These are phyloP conservation scores for Diaprepes abbreviatus DNA, from an alignment of 2,888 invertebrate species.

Conservation along the genomic window DNA sequence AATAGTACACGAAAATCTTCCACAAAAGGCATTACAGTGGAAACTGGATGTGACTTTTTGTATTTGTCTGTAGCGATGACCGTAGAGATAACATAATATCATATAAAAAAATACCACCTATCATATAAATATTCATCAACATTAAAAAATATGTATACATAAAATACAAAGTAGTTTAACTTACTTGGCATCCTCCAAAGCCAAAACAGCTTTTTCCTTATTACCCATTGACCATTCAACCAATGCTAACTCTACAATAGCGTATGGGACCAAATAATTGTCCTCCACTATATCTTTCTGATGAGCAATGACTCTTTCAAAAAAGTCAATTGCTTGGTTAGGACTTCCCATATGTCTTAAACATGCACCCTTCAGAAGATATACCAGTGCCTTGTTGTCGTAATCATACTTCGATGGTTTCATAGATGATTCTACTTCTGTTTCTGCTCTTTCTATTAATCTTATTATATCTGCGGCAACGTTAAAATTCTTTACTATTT, in stretches of 20 bases:
- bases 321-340: slow-evolving; percentile 82
- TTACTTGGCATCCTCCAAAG: slow-evolving; percentile 88
- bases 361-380: slow-evolving; percentile 87
- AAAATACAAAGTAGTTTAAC: no score
- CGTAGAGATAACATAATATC: no score
- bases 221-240: slow-evolving; percentile 81
- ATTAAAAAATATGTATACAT: no score
- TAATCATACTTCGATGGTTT: slow-evolving; percentile 70
- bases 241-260: slow-evolving; percentile 87
- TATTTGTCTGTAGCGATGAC: no score
- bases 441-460: slow-evolving; percentile 72
- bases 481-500: slow-evolving; percentile 79
- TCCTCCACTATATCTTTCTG: slow-evolving; percentile 85
- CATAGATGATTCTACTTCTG: slow-evolving; percentile 58
- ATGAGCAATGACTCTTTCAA: slow-evolving; percentile 74
- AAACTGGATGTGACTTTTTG: no score
- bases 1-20: no score
- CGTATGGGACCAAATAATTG: slow-evolving; percentile 86
- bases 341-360: slow-evolving; percentile 84
- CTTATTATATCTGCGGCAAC: slow-evolving; percentile 75
- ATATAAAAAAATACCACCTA: no score
- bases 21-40: no score
- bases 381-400: slow-evolving; percentile 82
- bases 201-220: slow-evolving; percentile 75
- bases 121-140: no score